Conservation (phyloP, 2,113 vertebrate species). For the Amphiprion percula region DNA sequence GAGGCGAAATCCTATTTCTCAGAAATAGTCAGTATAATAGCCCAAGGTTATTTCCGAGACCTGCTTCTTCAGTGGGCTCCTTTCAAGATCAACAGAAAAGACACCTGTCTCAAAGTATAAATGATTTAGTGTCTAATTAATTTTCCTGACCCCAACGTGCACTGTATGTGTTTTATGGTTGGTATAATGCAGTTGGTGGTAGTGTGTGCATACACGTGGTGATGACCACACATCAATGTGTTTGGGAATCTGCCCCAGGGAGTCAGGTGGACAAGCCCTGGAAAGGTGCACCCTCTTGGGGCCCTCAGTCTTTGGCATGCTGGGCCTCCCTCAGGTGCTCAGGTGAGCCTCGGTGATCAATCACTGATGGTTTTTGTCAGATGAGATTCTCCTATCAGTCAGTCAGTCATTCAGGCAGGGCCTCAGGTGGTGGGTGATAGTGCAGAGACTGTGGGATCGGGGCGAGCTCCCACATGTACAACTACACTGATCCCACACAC, state of each 20-base stretch:
- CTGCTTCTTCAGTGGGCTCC: conserved; percentile 50
- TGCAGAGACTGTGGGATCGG: conserved; percentile 75
- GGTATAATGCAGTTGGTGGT: conserved; percentile 19
- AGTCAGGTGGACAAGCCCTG: conserved; percentile 75
- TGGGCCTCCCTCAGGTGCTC: conserved; percentile 76
- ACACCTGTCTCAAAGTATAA: conserved; percentile 67
- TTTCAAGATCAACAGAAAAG: conserved; percentile 71
- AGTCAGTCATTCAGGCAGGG: conserved; percentile 69
- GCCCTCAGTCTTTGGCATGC: conserved; percentile 55
- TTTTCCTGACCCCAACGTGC: conserved; percentile 56
- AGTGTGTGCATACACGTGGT: conserved; percentile 26
- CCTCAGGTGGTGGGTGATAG: conserved; percentile 78
- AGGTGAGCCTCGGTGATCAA: conserved; percentile 77
- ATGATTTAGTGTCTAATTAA: conserved; percentile 77
- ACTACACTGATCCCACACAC: conserved; percentile 79
- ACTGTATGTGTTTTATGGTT: conserved; percentile 43
- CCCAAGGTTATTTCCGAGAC: conserved; percentile 62
- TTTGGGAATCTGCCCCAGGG: conserved; percentile 73
- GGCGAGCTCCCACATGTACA: conserved; percentile 79
- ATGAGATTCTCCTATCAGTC: conserved; percentile 78
- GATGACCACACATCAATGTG: conserved; percentile 67
- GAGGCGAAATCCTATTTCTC: conserved; percentile 68
- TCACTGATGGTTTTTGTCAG: conserved; percentile 77
- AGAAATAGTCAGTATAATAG: conserved; percentile 53
- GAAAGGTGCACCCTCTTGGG: conserved; percentile 59